phyloP scores from a whole-genome alignment of 92 coral and sea anemone genomes.

The Blastomussa wellsi region DNA sequence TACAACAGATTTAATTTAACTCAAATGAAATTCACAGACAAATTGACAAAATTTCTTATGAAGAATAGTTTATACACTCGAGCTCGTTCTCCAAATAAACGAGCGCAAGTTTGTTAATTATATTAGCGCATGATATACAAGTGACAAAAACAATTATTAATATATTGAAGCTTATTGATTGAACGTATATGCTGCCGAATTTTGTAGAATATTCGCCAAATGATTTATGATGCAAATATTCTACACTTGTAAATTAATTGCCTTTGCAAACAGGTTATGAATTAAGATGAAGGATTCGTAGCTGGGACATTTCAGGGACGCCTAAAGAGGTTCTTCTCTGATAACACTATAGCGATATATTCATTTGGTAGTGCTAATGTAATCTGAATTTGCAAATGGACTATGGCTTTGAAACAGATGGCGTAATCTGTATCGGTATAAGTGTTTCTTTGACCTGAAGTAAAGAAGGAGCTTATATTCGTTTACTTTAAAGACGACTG shows the following conservation, averaged over 20 bases:
- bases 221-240: not conserved
- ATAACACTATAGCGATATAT: not conserved
- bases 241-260: not conserved
- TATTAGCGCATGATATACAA: not conserved
- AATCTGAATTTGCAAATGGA: not conserved
- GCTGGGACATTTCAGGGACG: not conserved
- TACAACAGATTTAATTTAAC: not conserved
- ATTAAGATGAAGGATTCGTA: not conserved
- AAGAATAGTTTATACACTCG: not conserved
- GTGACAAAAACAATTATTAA: not conserved
- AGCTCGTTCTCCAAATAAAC: not conserved
- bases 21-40: not conserved
- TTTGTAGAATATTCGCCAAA: not conserved
- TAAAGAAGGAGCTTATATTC: not conserved
- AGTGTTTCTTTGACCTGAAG: not conserved
- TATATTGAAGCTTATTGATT: not conserved
- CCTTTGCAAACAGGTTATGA: not conserved
- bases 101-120: not conserved
- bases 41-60: not conserved
- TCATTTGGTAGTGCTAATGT: constrained; percentile 1
- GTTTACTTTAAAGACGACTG: not conserved
- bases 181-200: not conserved
- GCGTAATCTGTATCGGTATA: not conserved
- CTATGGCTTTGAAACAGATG: not conserved
- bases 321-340: not conserved